These are phyloP conservation scores for Enteromius trimaculatus DNA, from an alignment of 2,797 vertebrate species.

Conservation along the genomic window DNA sequence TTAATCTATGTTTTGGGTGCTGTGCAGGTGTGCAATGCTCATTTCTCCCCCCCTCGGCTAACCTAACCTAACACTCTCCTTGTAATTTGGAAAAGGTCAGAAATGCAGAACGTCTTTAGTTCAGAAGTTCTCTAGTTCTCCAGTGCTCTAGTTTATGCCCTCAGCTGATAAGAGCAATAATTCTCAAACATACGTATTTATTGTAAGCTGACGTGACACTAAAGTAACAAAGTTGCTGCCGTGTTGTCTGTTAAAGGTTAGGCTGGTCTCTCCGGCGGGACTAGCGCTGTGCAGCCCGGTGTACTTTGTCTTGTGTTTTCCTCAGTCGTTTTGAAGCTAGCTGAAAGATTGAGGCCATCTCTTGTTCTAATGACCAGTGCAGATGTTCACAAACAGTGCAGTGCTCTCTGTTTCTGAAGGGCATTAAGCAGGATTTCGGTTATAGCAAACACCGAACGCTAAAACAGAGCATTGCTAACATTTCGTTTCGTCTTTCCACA, in stretches of 20 bases:
- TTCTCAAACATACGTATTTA: conserved; percentile 50
- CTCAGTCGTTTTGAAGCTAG: conserved; percentile 65
- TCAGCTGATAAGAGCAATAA: conserved; percentile 47
- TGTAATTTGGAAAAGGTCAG: conserved; percentile 41
- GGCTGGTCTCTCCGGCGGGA: conserved; percentile 60
- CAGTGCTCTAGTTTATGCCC: conserved; percentile 24
- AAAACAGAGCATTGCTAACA: conserved; percentile 5
- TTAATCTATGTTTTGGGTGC: conserved; percentile 25
- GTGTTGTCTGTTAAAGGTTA: conserved; percentile 50
- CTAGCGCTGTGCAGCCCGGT: conserved; percentile 52
- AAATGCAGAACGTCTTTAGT: conserved; percentile 15
- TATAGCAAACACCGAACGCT: not conserved
- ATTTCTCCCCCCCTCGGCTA: not conserved
- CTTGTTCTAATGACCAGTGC: conserved; percentile 70
- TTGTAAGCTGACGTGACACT: conserved; percentile 53
- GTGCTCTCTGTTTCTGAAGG: conserved; percentile 41
- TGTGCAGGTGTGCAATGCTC: conserved; percentile 36
- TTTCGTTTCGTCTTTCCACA: not conserved
- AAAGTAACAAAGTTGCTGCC: conserved; percentile 14
- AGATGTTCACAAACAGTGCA: conserved; percentile 68
- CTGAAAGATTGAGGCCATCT: conserved; percentile 73
- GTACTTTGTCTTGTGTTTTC: conserved; percentile 71
- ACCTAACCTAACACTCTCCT: conserved; percentile 15
- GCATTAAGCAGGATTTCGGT: conserved; percentile 41
- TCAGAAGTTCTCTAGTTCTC: conserved; percentile 36